A percentile compares a stretch with the other conserved stretches of the same genome.
Conservation (phyloP, 2,113 vertebrate genomes). For the Pleuronectes platessa region DNA sequence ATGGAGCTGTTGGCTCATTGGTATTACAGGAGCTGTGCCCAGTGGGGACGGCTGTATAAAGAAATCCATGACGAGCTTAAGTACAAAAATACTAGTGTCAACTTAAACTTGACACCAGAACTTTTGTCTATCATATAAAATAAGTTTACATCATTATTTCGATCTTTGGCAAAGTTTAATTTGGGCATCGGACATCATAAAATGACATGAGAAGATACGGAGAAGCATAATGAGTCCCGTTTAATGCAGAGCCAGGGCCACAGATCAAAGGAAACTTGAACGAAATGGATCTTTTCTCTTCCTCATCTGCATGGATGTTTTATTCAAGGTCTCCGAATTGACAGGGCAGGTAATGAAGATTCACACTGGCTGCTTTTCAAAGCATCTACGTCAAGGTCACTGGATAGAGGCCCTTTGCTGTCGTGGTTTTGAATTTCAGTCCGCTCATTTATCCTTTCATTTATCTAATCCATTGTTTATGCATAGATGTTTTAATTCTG, state of each 20-base stretch:
- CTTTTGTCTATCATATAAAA: background rate
- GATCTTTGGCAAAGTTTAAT: background rate
- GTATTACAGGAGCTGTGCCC: too few species aligned
- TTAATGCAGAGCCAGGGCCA: background rate
- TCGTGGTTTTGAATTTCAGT: background rate
- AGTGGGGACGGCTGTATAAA: too few species aligned
- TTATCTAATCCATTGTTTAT: background rate
- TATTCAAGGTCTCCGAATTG: constrained; percentile 76
- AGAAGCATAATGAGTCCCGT: background rate
- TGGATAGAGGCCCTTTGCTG: constrained; percentile 30
- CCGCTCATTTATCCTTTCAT: constrained; percentile 14
- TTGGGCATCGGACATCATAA: background rate
- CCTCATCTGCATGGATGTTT: constrained; percentile 70
- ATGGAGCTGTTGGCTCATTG: background rate
- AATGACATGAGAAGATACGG: background rate
- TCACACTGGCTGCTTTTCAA: constrained; percentile 73
- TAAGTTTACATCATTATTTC: background rate
- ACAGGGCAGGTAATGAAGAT: constrained; percentile 75
- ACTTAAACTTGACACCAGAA: background rate
- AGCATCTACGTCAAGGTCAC: constrained; percentile 68
- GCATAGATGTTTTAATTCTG: background rate
- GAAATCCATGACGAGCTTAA: background rate
- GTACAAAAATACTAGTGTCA: too few species aligned
- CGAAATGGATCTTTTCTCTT: constrained; percentile 54
- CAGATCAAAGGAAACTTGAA: constrained; percentile 36